Evolutionary conservation across 1,140 invertebrate species (phyloP), one percentile per base, ranked within the genome.

Genomic region (Drosophila equinoxialis): DNA sequence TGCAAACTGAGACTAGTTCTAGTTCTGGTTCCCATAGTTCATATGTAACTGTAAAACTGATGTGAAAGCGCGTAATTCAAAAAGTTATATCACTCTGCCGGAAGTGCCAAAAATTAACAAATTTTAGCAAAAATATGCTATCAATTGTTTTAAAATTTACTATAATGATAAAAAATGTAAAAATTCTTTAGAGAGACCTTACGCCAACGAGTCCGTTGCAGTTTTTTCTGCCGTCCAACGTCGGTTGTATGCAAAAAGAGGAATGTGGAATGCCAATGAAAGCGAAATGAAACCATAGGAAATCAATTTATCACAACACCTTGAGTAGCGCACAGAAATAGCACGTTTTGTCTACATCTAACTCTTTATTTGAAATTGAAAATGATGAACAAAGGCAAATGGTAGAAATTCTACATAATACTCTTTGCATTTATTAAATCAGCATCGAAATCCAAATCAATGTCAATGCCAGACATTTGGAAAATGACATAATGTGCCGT

Each of bases 241-340:
- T 87, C 60, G 76, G 71, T 68, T 72, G 17, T 51, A 51, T 68
- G 68, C 30, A 75, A 76, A 77, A 54, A 69, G 58, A 68, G 51
- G 65, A 77, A 79, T 61, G 62, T 61, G 45, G 70, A 79, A 73
- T 89, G 74, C 77, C 84, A 87, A 89, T 84, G 84, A 87, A 78
- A 90, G 69, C 72, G 70, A 89, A 59, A 87, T 87, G 90, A 91
- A 91, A 82, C 90, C 90, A 60, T 91, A 91, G 74, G 33, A 81
- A 91, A 89, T 87, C 65, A 74, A 90, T 90, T 80, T 91, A 91
- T 91, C 84, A 91, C 89, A 91, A 57, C 26, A 57, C 76, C 73
- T 87, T 77, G 72, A 84, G 71, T 67, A 80, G 77, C 77, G 78
- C 84, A 80, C 71, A 76, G 69, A 59, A 75, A 81, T 74, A 51